Percentiles rank a stretch among this genome's conserved stretches.
Evolutionary conservation across 2,888 invertebrate species (phyloP).

Genomic region (Ditylenchus weischeri): DNA sequence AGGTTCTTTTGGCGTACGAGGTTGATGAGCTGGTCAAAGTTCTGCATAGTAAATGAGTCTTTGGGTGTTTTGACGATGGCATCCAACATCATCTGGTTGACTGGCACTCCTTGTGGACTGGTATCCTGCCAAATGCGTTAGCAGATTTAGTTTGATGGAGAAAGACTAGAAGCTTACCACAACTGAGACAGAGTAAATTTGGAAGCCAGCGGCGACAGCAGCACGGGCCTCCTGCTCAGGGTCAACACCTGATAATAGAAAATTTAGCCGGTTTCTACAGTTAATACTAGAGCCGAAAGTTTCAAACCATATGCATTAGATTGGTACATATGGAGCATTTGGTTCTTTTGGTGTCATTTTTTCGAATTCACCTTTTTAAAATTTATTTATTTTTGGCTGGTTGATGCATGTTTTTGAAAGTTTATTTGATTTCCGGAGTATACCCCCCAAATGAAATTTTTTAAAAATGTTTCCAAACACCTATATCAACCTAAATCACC

Average conservation of each 20-base stretch:
- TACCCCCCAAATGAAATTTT: no score
- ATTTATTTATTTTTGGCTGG: no score
- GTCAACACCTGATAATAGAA: constrained; percentile 39
- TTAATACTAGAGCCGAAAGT: no score
- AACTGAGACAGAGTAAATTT: constrained; percentile 49
- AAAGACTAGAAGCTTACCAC: constrained; percentile 12
- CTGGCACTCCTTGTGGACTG: constrained; percentile 34
- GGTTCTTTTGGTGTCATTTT: no score
- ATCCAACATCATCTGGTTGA: constrained; percentile 46
- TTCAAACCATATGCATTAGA: no score
- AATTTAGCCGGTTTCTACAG: no score
- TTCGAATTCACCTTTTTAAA: no score
- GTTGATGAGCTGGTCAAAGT: constrained; percentile 46
- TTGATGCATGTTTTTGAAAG: no score
- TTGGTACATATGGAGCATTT: no score
- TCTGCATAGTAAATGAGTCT: constrained; percentile 32
- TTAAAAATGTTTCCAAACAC: no score
- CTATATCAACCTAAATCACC: no score
- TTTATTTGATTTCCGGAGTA: no score
- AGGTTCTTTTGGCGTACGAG: constrained; percentile 28
- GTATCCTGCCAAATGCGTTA: constrained; percentile 29
- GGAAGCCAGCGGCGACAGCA: constrained; percentile 47
- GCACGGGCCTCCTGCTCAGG: constrained; percentile 41
- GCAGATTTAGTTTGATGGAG: background rate
- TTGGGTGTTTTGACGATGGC: constrained; percentile 38